These are phyloP conservation scores for Parnassius glacialis DNA, from an alignment of 2,888 invertebrate genomes.

Conservation along the genomic window DNA sequence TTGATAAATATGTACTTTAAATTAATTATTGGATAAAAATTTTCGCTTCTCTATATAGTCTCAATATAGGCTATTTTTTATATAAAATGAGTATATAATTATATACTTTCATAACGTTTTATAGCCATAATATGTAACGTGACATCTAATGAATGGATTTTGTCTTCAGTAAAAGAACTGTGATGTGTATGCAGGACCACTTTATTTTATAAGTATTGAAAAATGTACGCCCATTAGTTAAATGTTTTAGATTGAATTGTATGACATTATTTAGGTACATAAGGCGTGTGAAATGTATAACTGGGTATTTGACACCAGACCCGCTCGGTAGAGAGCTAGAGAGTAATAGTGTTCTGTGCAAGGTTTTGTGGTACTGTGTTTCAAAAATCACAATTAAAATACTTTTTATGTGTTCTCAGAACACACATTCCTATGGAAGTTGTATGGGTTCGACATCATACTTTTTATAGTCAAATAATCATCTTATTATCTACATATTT, in stretches of 20 bases:
- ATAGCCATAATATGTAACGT: neutral
- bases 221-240: constrained; percentile 8
- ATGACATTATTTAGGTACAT: neutral
- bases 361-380: too few species aligned
- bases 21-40: constrained; percentile 1
- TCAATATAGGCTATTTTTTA: neutral
- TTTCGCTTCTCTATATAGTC: neutral
- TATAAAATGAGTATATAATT: neutral
- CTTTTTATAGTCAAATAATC: too few species aligned
- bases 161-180: neutral
- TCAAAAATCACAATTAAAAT: too few species aligned
- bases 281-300: too few species aligned
- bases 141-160: neutral
- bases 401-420: too few species aligned
- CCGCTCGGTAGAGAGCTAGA: too few species aligned
- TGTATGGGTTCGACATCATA: too few species aligned
- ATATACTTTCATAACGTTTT: neutral
- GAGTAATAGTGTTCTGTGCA: too few species aligned
- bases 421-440: too few species aligned
- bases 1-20: neutral
- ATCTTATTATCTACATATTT: too few species aligned
- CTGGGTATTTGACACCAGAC: too few species aligned
- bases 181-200: constrained; percentile 7
- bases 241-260: constrained; percentile 18
- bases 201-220: constrained; percentile 12